These are phyloP conservation scores for Cotesia chilonis DNA, from an alignment of 1,140 invertebrate genomes.

Conservation along the genomic window DNA sequence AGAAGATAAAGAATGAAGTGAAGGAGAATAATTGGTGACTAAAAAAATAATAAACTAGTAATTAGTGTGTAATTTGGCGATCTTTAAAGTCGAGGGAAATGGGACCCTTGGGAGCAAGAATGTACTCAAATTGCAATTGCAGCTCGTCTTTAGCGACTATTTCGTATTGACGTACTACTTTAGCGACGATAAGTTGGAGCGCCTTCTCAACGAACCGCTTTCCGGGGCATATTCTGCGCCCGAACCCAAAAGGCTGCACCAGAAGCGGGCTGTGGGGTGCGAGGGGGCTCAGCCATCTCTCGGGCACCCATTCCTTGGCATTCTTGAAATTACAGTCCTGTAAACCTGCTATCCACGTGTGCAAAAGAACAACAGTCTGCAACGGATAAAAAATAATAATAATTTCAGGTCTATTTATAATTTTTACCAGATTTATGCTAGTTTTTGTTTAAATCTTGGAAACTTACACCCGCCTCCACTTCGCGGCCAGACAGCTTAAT, in stretches of 20 bases:
- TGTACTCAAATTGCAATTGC: conserved; percentile 79
- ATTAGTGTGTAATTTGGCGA: conserved; percentile 48
- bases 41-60: conserved; percentile 25
- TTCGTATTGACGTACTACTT: conserved; percentile 76
- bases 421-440: too few relatives aligned
- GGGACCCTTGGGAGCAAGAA: conserved; percentile 76
- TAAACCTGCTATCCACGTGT: conserved; percentile 84
- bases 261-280: conserved; percentile 70
- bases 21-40: background rate
- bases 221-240: conserved; percentile 82
- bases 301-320: conserved; percentile 79
- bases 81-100: conserved; percentile 74
- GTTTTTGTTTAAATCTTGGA: too few relatives aligned
- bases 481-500: conserved; percentile 79
- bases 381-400: conserved; percentile 42
- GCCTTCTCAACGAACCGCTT: conserved; percentile 84
- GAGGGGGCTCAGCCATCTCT: conserved; percentile 77
- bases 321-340: conserved; percentile 81
- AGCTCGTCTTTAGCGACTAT: conserved; percentile 74
- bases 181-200: conserved; percentile 77
- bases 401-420: conserved; percentile 30
- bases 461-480: conserved; percentile 78
- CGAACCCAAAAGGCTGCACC: conserved; percentile 88
- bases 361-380: conserved; percentile 84
- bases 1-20: background rate